These are phyloP conservation scores for Strix aluco DNA, from an alignment of 2,113 vertebrate species.

Conservation along the genomic window DNA sequence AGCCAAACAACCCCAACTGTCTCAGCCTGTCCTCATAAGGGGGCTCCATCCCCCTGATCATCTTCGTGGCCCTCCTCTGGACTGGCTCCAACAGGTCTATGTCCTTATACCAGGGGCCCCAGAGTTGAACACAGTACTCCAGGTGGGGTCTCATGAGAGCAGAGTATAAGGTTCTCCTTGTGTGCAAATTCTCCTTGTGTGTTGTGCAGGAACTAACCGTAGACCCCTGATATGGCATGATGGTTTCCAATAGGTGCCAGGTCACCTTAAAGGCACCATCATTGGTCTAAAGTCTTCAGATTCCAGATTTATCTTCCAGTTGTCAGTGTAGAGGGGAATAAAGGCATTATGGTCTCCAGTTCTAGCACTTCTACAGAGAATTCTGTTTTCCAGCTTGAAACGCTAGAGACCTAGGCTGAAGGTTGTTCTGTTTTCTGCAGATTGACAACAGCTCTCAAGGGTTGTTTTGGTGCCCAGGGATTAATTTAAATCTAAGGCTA, in stretches of 20 bases:
- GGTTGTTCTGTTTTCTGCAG: background rate
- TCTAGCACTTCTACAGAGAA: background rate
- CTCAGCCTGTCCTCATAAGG: too few species aligned
- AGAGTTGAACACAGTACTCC: too few species aligned
- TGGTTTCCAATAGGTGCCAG: background rate
- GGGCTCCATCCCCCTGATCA: too few species aligned
- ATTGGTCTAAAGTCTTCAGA: background rate
- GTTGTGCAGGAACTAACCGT: background rate
- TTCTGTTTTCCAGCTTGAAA: background rate
- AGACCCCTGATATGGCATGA: background rate
- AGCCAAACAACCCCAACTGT: too few species aligned
- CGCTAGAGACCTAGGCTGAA: background rate
- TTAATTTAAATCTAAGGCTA: background rate
- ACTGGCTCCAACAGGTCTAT: too few species aligned
- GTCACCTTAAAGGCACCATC: background rate
- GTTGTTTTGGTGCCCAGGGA: background rate
- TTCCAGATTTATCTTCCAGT: background rate
- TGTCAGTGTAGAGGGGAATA: background rate
- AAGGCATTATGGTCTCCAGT: background rate
- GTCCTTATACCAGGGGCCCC: too few species aligned
- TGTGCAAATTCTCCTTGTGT: background rate
- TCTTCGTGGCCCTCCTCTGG: too few species aligned
- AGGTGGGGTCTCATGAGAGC: too few species aligned
- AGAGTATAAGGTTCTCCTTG: too few species aligned
- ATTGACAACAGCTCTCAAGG: background rate